Conservation (phyloP, 2,113 vertebrate species). For the Antigone vipio region DNA sequence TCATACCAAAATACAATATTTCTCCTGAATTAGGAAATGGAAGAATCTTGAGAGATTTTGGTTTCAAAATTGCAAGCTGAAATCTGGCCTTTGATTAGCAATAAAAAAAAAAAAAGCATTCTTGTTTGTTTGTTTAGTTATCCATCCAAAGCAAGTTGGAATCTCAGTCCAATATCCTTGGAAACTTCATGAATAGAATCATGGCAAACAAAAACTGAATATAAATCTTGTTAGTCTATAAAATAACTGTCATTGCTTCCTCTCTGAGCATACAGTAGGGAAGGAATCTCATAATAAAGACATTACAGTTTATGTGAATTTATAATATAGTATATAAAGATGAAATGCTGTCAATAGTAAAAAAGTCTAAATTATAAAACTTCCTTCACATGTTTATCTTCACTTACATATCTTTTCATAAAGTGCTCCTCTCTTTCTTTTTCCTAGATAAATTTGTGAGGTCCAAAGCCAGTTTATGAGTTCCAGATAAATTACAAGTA, state of each 20-base stretch:
- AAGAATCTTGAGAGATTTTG: background rate
- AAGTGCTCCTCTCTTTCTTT: background rate
- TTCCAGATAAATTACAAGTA: background rate
- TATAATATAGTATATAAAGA: background rate
- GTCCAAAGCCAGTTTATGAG: background rate
- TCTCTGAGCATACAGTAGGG: background rate
- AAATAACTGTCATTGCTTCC: background rate
- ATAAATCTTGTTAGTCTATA: background rate
- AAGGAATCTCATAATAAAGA: background rate
- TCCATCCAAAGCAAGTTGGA: background rate
- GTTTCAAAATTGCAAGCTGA: background rate
- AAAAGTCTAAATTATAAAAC: background rate
- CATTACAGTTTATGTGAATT: background rate
- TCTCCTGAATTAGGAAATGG: background rate
- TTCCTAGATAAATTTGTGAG: background rate
- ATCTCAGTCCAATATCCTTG: background rate
- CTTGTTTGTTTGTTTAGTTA: background rate
- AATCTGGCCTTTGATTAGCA: background rate
- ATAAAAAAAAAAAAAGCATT: background rate
- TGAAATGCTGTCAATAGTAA: background rate
- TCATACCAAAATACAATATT: background rate
- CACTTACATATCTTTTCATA: background rate
- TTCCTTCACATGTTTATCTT: background rate
- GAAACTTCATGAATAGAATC: background rate
- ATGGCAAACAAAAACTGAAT: background rate